These are phyloP conservation scores for Chloropsis cyanopogon DNA, from an alignment of 2,113 vertebrate species.

Conservation along the genomic window DNA sequence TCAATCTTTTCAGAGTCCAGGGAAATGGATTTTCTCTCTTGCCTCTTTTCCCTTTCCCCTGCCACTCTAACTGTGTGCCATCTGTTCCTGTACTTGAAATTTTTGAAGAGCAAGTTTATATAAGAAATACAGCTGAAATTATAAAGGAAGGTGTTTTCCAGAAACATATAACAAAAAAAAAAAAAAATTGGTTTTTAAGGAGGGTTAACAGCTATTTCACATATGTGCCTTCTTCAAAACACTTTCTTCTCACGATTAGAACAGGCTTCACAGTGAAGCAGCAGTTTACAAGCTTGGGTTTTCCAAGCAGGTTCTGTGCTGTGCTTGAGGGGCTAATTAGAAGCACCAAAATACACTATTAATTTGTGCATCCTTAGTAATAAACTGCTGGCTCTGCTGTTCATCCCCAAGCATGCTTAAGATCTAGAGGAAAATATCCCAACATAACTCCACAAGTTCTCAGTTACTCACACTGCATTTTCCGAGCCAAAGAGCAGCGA, in stretches of 20 bases:
- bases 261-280: not conserved
- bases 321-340: constrained; percentile 4
- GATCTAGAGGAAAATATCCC: not conserved
- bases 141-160: not conserved
- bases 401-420: not conserved
- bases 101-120: not conserved
- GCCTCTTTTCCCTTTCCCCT: not conserved
- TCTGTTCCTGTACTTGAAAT: not conserved
- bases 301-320: not conserved
- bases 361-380: not conserved
- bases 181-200: not conserved
- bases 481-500: not conserved
- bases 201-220: not conserved
- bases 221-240: not conserved
- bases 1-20: not conserved
- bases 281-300: not conserved
- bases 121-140: not conserved
- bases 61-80: not conserved
- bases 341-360: not conserved
- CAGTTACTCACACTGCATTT: not conserved
- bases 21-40: not conserved
- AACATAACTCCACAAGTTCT: not conserved
- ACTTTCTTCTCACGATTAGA: not conserved
- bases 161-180: not conserved
- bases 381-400: not conserved